These are phyloP conservation scores for Pristionchus exspectatus DNA, from an alignment of 2,888 invertebrate species.

Conservation along the genomic window DNA sequence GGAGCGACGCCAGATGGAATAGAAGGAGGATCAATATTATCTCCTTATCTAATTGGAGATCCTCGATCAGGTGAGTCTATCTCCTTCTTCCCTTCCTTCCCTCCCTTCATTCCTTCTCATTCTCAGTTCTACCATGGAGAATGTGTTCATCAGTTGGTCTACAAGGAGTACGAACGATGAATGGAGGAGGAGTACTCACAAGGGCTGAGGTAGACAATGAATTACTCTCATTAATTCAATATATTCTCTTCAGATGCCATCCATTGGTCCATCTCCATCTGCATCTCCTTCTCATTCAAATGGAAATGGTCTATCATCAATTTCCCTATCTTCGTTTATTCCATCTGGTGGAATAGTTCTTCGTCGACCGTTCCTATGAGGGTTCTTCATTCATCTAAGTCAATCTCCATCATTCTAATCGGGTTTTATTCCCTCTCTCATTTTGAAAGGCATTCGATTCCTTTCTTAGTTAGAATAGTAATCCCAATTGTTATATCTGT, in stretches of 20 bases:
- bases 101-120: background rate
- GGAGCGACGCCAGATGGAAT: background rate
- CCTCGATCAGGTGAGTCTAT: constrained; percentile 9
- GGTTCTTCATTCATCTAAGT: background rate
- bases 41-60: constrained; percentile 48
- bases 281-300: constrained; percentile 2
- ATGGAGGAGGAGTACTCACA: constrained; percentile 47
- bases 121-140: constrained; percentile 47
- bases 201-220: constrained; percentile 26
- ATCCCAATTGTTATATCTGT: background rate
- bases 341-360: constrained; percentile 47
- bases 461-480: background rate
- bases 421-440: background rate
- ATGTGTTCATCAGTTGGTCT: constrained; percentile 46
- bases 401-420: too few species aligned
- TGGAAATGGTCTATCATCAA: background rate
- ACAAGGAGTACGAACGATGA: constrained; percentile 16
- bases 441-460: constrained; percentile 31
- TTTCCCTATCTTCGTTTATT: background rate
- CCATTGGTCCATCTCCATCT: background rate
- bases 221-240: too few species aligned
- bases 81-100: background rate
- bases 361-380: constrained; percentile 16
- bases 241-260: background rate
- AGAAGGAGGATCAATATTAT: background rate